Percentiles rank a stretch among this genome's conserved stretches.
Evolutionary conservation across 2,888 invertebrate genomes (phyloP).

Genomic region (Campoletis raptor): DNA sequence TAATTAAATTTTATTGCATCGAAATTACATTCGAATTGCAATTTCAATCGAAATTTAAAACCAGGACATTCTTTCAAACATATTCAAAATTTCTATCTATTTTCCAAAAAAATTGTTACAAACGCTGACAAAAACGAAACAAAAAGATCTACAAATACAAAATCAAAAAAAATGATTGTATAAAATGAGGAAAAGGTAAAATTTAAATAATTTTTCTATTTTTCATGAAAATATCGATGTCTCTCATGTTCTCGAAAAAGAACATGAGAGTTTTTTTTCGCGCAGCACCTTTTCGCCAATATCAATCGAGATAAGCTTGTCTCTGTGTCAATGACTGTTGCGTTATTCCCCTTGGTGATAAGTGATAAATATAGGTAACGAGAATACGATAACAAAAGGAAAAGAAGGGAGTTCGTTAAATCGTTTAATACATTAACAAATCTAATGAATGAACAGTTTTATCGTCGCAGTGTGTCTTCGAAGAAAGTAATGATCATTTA

Average conservation of each 20-base stretch:
- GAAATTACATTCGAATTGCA: background rate
- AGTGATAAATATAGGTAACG: slow-evolving; percentile 40
- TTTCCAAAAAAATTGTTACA: too few relatives aligned
- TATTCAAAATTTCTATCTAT: too few relatives aligned
- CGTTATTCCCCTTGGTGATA: slow-evolving; percentile 28
- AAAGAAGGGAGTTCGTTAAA: slow-evolving; percentile 4
- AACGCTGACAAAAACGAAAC: background rate
- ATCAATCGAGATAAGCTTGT: slow-evolving; percentile 27
- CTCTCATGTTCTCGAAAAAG: too few relatives aligned
- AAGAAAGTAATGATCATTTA: background rate
- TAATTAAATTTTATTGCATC: background rate
- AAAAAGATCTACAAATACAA: background rate
- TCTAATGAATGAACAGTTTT: slow-evolving; percentile 15
- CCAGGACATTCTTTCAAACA: too few relatives aligned
- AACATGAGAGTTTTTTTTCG: background rate
- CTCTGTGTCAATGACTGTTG: slow-evolving; percentile 50
- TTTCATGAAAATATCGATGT: background rate
- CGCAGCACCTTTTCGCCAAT: background rate
- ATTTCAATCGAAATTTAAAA: too few relatives aligned
- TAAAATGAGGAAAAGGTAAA: background rate
- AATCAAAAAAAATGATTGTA: too few relatives aligned
- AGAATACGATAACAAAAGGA: slow-evolving; percentile 30
- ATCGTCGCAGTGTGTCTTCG: background rate
- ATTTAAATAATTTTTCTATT: background rate
- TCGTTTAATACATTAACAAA: background rate